Conservation (phyloP, 2,113 vertebrate species). For the Nibea coibor region DNA sequence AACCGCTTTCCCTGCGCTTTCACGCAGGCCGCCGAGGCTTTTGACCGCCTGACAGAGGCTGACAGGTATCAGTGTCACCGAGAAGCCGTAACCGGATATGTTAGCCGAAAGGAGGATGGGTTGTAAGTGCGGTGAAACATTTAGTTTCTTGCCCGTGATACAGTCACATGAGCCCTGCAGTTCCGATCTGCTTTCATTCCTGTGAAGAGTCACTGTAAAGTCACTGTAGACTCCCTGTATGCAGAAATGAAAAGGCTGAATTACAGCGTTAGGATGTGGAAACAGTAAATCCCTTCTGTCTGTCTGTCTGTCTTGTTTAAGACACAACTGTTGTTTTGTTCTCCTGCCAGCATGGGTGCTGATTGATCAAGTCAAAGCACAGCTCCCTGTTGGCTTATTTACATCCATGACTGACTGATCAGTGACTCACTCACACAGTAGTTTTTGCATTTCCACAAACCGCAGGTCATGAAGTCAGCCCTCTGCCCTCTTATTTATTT, state of each 20-base stretch:
- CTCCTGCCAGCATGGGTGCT: not conserved
- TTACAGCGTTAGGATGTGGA: not conserved
- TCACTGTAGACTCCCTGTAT: not conserved
- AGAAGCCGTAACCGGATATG: slow-evolving; percentile 7
- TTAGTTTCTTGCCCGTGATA: not conserved
- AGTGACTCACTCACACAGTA: slow-evolving; percentile 35
- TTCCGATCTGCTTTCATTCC: not conserved
- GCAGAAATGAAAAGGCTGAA: not conserved
- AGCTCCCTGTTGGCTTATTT: slow-evolving; percentile 43
- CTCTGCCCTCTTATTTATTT: slow-evolving; percentile 21
- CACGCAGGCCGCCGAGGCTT: slow-evolving; percentile 17
- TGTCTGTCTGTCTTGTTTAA: not conserved
- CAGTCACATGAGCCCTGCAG: not conserved
- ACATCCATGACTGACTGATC: slow-evolving; percentile 28
- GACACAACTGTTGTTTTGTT: slow-evolving; percentile 19
- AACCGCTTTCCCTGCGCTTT: slow-evolving; percentile 25
- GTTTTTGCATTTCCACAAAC: slow-evolving; percentile 41
- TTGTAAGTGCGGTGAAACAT: slow-evolving; percentile 22
- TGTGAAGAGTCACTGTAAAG: slow-evolving; percentile 1
- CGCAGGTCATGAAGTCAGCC: slow-evolving; percentile 20
- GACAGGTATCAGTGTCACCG: slow-evolving; percentile 27
- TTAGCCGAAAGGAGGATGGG: not conserved
- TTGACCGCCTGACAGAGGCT: slow-evolving; percentile 29
- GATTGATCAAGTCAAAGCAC: slow-evolving; percentile 58
- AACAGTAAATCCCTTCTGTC: slow-evolving; percentile 7